Percentiles rank a stretch among this genome's conserved stretches.
Evolutionary conservation across 2,113 vertebrate genomes (phyloP).

Genomic region (Mobula birostris): DNA sequence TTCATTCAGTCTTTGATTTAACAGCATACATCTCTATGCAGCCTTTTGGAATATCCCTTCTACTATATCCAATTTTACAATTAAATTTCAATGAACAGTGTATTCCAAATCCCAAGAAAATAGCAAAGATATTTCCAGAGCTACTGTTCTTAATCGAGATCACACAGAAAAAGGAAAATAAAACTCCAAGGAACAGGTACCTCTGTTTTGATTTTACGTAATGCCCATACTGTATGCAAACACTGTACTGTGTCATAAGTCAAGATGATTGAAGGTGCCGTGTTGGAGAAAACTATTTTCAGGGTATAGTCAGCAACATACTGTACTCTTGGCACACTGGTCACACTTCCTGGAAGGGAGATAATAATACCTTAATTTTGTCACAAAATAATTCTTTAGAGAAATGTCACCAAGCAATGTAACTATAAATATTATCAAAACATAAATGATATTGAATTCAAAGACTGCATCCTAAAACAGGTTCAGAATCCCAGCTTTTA

Average conservation of each 20-base stretch:
- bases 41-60: not conserved
- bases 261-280: constrained; percentile 81
- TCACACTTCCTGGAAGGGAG: constrained; percentile 57
- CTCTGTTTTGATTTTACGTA: constrained; percentile 81
- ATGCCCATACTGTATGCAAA: constrained; percentile 77
- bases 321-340: constrained; percentile 71
- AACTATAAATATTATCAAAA: not conserved
- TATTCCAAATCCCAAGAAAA: not conserved
- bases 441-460: not conserved
- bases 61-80: not conserved
- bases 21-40: not conserved
- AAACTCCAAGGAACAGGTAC: constrained; percentile 49
- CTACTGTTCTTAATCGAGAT: not conserved
- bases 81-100: no score
- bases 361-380: not conserved
- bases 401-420: not conserved
- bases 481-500: not conserved
- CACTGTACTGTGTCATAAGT: constrained; percentile 81
- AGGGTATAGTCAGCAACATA: constrained; percentile 76
- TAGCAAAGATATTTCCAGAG: not conserved
- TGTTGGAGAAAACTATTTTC: constrained; percentile 77
- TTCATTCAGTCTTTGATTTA: not conserved
- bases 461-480: not conserved
- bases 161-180: not conserved
- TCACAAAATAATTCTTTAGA: not conserved